Conservation (phyloP, 2,113 vertebrate species). For the Struthidea cinerea region DNA sequence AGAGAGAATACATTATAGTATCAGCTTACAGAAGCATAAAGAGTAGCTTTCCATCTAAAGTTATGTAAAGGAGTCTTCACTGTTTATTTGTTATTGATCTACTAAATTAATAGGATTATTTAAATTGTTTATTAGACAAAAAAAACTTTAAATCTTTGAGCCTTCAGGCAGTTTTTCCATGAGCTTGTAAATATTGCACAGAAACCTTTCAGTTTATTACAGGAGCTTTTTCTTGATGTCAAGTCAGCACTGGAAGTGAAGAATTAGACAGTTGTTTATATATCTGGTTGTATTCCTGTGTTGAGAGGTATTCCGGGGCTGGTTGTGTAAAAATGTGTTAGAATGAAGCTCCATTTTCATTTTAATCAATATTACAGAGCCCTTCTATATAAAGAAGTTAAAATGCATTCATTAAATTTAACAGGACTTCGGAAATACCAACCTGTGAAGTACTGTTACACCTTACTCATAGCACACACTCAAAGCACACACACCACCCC, state of each 20-base stretch:
- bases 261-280: not conserved
- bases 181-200: not conserved
- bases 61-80: not conserved
- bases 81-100: not conserved
- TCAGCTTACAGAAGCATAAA: not conserved
- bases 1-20: not conserved
- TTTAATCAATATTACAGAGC: not conserved
- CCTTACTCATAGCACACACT: not conserved
- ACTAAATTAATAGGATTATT: not conserved
- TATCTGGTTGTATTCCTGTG: not conserved
- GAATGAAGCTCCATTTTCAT: not conserved
- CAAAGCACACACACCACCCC: fast-evolving
- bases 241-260: not conserved
- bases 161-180: not conserved
- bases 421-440: not conserved
- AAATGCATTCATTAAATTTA: not conserved
- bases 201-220: not conserved
- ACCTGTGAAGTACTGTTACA: not conserved
- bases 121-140: not conserved
- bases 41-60: not conserved
- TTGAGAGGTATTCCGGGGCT: not conserved
- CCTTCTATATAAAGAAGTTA: not conserved
- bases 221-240: not conserved
- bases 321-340: not conserved
- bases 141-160: not conserved